Percentiles rank a stretch among this genome's conserved stretches.
phyloP scores from a whole-genome alignment of 2,797 vertebrate genomes.

The Gephyroberyx darwinii region DNA sequence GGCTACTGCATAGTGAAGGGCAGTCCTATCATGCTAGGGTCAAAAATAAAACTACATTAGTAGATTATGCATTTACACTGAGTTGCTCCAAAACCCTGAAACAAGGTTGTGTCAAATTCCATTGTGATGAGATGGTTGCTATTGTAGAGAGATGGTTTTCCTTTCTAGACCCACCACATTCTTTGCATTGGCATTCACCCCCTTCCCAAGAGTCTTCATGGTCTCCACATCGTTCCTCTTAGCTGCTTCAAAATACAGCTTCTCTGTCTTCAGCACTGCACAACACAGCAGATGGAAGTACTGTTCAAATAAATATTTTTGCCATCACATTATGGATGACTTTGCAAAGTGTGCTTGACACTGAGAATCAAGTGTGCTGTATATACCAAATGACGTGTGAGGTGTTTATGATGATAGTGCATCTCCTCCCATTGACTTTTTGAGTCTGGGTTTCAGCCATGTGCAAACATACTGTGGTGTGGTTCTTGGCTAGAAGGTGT shows the following conservation, averaged over 20 bases:
- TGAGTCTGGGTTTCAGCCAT: conserved; percentile 31
- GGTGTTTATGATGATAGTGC: no score
- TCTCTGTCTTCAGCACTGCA: conserved; percentile 89
- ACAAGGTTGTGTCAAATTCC: neutral
- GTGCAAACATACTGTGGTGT: conserved; percentile 29
- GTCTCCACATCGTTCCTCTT: conserved; percentile 88
- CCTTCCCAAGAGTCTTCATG: conserved; percentile 85
- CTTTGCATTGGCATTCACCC: conserved; percentile 87
- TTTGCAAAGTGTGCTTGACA: neutral
- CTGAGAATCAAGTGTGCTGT: neutral
- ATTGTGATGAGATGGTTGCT: neutral
- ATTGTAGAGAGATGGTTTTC: neutral
- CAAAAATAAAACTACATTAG: conserved; percentile 35
- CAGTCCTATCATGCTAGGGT: conserved; percentile 85
- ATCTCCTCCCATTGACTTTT: no score
- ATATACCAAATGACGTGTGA: neutral
- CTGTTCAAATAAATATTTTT: neutral
- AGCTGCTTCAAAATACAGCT: conserved; percentile 88
- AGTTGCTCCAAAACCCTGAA: neutral
- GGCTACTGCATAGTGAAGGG: conserved; percentile 90
- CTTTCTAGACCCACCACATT: conserved; percentile 82
- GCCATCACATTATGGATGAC: neutral
- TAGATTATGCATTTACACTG: neutral
- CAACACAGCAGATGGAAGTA: conserved; percentile 16
- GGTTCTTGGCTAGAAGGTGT: neutral